phyloP scores from a whole-genome alignment of 2,113 vertebrate genomes.

The Stigmatopora argus region DNA sequence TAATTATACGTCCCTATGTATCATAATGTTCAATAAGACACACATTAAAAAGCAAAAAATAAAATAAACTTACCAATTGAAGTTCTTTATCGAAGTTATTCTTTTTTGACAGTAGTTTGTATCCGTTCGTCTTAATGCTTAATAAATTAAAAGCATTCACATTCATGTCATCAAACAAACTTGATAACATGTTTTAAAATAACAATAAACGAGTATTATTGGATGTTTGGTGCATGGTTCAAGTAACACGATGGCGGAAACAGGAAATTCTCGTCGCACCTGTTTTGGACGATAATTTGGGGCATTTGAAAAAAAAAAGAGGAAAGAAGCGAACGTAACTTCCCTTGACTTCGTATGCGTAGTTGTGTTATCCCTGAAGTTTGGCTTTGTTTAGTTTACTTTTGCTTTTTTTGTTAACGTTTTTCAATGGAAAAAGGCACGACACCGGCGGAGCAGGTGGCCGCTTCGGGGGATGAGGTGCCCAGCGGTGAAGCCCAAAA shows the following conservation, averaged over 20 bases:
- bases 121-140: not conserved
- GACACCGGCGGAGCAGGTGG: constrained; percentile 13
- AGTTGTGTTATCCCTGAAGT: not conserved
- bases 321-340: not conserved
- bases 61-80: not conserved
- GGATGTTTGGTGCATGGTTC: not conserved
- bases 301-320: not conserved
- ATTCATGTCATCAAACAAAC: not conserved
- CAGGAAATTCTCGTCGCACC: constrained; percentile 2
- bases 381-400: not conserved
- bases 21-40: not conserved
- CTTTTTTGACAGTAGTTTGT: not conserved
- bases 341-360: not conserved
- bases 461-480: not conserved
- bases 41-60: not conserved
- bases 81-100: not conserved
- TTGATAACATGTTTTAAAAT: not conserved
- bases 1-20: not conserved
- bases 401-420: not conserved
- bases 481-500: not conserved
- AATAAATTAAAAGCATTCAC: not conserved
- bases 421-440: constrained; percentile 38
- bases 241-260: not conserved
- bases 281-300: not conserved
- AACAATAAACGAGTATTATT: not conserved